These are phyloP conservation scores for Mirza zaza DNA, from an alignment of 2,113 vertebrate species.

Conservation along the genomic window DNA sequence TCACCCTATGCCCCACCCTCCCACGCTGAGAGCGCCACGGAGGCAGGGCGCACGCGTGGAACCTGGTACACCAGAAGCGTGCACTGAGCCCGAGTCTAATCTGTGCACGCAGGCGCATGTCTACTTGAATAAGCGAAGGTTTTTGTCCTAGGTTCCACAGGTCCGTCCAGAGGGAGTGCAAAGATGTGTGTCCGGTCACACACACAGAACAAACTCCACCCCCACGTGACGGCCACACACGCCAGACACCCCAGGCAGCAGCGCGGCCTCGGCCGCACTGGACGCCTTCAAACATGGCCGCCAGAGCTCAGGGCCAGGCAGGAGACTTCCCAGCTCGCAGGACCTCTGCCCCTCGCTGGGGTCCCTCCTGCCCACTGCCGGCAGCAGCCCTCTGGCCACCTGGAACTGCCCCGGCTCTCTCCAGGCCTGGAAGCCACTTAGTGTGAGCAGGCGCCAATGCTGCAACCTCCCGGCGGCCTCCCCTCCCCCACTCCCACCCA, in stretches of 20 bases:
- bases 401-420: neutral
- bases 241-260: neutral
- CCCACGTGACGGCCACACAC: neutral
- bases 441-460: neutral
- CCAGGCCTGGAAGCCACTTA: neutral
- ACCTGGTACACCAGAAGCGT: neutral
- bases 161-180: neutral
- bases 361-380: neutral
- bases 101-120: accelerated
- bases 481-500: too few relatives aligned
- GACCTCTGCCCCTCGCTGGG: neutral
- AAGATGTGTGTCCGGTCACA: neutral
- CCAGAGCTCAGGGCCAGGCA: neutral
- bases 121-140: neutral
- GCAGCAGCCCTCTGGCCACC: neutral
- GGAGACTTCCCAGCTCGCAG: too few relatives aligned
- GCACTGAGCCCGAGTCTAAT: neutral
- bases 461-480: neutral
- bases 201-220: neutral
- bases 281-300: neutral
- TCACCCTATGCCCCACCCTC: neutral
- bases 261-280: accelerated
- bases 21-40: neutral
- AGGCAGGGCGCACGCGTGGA: neutral
- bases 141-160: neutral